These are phyloP conservation scores for Formicarius rufipectus DNA, from an alignment of 2,113 vertebrate species.

Conservation along the genomic window DNA sequence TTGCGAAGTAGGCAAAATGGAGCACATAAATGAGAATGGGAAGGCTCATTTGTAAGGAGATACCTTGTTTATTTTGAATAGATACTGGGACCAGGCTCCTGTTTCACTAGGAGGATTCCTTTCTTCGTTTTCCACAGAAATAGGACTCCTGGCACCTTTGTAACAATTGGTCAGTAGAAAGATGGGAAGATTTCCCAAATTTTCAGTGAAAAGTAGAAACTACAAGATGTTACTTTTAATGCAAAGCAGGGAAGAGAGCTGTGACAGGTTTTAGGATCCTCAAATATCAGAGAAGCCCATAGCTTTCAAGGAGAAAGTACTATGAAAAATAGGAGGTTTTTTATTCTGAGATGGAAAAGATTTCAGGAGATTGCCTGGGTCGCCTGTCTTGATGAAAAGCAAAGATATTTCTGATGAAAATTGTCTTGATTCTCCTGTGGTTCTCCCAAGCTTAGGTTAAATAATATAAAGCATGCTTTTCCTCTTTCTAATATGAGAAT, in stretches of 20 bases:
- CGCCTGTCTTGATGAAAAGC: slow-evolving; percentile 9
- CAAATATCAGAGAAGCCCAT: background rate
- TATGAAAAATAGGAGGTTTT: background rate
- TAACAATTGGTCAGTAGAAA: background rate
- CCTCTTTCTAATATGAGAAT: background rate
- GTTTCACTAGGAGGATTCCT: background rate
- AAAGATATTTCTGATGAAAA: slow-evolving; percentile 33
- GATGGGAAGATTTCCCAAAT: slow-evolving; percentile 26
- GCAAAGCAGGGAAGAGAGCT: background rate
- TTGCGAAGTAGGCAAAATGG: background rate
- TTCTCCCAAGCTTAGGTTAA: background rate
- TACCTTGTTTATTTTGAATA: slow-evolving; percentile 42
- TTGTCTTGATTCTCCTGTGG: background rate
- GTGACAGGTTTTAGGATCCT: background rate
- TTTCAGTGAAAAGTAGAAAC: slow-evolving; percentile 1
- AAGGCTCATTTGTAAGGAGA: slow-evolving; percentile 43
- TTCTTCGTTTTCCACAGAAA: background rate
- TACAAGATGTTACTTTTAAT: background rate
- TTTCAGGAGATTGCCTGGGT: background rate
- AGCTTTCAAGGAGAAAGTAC: background rate
- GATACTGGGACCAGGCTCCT: slow-evolving; percentile 15
- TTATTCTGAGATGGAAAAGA: background rate
- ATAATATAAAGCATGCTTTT: background rate
- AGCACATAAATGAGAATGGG: slow-evolving; percentile 34
- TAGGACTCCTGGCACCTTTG: slow-evolving; percentile 14